These are phyloP conservation scores for Anguilla obscura DNA, from an alignment of 2,797 vertebrate species.

Conservation along the genomic window DNA sequence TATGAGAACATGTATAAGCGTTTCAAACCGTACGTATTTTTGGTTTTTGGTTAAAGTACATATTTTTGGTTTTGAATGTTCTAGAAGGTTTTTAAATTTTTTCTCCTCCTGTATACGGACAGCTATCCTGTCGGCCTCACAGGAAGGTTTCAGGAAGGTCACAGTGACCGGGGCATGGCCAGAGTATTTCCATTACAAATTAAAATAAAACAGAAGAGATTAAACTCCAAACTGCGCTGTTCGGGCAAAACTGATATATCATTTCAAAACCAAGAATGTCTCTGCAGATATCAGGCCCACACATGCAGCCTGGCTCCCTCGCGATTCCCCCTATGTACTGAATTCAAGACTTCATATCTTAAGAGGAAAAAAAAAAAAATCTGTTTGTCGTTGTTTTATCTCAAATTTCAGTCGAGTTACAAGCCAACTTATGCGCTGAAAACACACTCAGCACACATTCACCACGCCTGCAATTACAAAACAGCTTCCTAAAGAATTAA, in stretches of 20 bases:
- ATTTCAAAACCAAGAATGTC: background rate
- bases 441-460: background rate
- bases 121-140: background rate
- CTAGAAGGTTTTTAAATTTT: background rate
- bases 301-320: background rate
- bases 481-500: background rate
- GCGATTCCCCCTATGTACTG: background rate
- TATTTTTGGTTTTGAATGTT: background rate
- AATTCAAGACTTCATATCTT: background rate
- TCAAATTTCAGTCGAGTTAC: background rate
- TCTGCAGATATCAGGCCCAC: background rate
- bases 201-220: background rate
- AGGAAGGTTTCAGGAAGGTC: background rate
- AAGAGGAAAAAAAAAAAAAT: background rate
- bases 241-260: background rate
- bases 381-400: background rate
- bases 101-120: background rate
- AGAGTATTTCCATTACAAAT: background rate
- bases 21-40: background rate
- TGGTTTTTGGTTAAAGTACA: background rate
- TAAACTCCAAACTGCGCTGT: background rate
- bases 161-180: background rate
- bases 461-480: background rate
- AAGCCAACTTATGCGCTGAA: background rate
- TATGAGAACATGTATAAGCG: background rate